A percentile compares a stretch with the other conserved stretches of the same genome.
phyloP scores from a whole-genome alignment of 2,113 vertebrate genomes.

The Piaya cayana region DNA sequence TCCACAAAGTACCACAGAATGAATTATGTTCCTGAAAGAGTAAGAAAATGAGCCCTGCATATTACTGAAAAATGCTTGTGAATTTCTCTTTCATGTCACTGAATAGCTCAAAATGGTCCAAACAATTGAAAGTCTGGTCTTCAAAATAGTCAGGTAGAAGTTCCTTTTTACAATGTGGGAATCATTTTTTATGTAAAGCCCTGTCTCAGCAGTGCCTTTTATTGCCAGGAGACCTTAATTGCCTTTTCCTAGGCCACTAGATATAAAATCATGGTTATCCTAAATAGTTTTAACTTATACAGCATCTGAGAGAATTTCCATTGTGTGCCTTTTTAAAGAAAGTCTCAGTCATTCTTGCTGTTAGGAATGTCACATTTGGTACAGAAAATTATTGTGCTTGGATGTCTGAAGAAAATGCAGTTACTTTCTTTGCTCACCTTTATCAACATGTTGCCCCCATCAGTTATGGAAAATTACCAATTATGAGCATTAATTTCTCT shows the following conservation, averaged over 20 bases:
- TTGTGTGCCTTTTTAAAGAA: neutral
- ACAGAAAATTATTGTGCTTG: neutral
- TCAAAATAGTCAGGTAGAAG: neutral
- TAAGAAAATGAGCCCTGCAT: neutral
- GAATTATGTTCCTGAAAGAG: neutral
- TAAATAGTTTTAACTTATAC: neutral
- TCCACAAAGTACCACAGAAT: neutral
- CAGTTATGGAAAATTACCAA: neutral
- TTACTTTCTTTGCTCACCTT: neutral
- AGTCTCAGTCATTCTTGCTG: neutral
- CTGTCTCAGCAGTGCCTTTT: neutral
- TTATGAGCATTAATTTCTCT: neutral
- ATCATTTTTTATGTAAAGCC: neutral
- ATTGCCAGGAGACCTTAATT: neutral
- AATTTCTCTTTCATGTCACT: neutral
- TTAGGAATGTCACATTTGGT: neutral
- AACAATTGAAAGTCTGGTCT: neutral
- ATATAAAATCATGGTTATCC: neutral
- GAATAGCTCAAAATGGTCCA: neutral
- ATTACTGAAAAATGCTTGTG: neutral
- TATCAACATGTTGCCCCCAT: neutral
- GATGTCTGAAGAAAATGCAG: neutral
- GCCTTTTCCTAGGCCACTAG: neutral
- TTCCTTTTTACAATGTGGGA: neutral
- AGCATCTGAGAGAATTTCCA: neutral